A percentile compares a stretch with the other conserved stretches of the same genome.
Conservation (phyloP, 2,797 vertebrate genomes). For the Capromys pilorides region DNA sequence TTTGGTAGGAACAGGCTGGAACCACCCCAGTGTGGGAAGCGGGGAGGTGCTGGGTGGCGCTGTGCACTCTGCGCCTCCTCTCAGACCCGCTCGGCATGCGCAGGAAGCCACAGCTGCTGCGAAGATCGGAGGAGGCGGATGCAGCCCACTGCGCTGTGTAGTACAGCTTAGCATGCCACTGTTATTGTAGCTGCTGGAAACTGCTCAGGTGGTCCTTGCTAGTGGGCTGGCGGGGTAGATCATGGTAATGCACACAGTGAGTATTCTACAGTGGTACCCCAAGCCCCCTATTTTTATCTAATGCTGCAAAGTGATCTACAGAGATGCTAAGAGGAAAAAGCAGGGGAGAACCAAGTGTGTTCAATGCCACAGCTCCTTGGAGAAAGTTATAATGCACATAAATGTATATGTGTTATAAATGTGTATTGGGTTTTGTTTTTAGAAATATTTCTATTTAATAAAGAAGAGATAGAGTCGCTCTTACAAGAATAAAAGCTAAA, state of each 20-base stretch:
- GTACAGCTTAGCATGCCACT: background rate
- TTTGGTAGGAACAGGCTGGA: background rate
- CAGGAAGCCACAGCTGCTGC: background rate
- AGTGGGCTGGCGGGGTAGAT: background rate
- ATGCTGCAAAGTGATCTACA: background rate
- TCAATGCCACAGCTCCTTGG: background rate
- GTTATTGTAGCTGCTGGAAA: background rate
- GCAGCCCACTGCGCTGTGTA: background rate
- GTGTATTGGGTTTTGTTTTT: background rate
- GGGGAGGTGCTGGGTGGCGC: background rate
- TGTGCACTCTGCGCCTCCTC: background rate
- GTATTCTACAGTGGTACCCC: background rate
- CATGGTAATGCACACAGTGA: background rate
- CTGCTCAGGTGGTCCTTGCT: background rate
- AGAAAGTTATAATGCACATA: background rate
- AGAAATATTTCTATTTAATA: background rate
- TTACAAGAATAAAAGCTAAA: constrained; percentile 16
- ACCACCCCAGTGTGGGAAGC: background rate
- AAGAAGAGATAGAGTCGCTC: background rate
- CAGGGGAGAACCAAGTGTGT: background rate
- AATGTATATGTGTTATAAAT: no score
- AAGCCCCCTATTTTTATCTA: background rate
- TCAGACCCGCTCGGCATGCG: background rate
- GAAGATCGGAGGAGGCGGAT: background rate
- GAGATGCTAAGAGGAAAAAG: background rate